phyloP scores from a whole-genome alignment of 2,888 invertebrate genomes.

The Orthosia gothica region DNA sequence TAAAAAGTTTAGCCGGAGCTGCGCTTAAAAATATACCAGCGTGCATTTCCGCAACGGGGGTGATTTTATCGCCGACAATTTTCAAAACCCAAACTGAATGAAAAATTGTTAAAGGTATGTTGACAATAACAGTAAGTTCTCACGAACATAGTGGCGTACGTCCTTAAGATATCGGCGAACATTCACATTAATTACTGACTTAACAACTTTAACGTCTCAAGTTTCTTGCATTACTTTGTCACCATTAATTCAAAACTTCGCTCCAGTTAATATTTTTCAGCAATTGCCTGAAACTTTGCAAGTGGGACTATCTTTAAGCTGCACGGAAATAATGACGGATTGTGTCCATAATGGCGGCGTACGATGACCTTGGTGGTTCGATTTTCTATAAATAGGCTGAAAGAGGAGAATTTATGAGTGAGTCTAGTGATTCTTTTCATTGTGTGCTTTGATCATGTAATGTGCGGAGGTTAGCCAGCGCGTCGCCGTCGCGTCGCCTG shows the following conservation, averaged over 20 bases:
- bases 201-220: constrained; percentile 45
- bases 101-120: neutral
- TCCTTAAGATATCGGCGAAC: constrained; percentile 41
- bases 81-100: constrained; percentile 1
- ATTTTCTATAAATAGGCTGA: constrained; percentile 51
- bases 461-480: constrained; percentile 78
- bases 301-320: constrained; percentile 36
- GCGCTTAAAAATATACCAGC: constrained; percentile 20
- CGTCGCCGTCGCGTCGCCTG: constrained; percentile 81
- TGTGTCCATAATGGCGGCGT: constrained; percentile 24
- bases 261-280: constrained; percentile 52
- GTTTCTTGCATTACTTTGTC: constrained; percentile 57
- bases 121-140: constrained; percentile 32
- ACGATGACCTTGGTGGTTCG: constrained; percentile 46
- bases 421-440: constrained; percentile 53
- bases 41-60: constrained; percentile 7
- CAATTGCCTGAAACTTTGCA: constrained; percentile 46
- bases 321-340: constrained; percentile 44
- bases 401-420: constrained; percentile 44
- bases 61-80: constrained; percentile 1
- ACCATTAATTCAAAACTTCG: constrained; percentile 57
- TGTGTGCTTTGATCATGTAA: constrained; percentile 78
- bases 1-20: constrained; percentile 29
- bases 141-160: constrained; percentile 10
- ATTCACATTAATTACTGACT: constrained; percentile 55